Percentiles rank a stretch among this genome's conserved stretches.
Conservation (phyloP, 1,140 invertebrate species). For the Pogonomyrmex californicus region DNA sequence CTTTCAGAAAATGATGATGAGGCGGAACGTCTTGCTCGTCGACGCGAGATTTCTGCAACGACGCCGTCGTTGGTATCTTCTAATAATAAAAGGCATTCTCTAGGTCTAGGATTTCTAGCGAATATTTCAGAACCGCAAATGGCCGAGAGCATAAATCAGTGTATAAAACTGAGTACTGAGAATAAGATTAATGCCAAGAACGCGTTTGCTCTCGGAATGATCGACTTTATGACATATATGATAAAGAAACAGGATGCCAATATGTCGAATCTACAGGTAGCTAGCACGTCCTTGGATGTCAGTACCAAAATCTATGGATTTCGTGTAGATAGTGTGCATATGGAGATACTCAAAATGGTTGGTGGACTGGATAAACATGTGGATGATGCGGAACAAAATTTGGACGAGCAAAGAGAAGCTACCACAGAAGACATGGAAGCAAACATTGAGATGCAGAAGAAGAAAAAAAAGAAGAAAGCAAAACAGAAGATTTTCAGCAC, state of each 20-base stretch:
- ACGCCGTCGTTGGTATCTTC: not conserved
- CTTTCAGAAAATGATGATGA: constrained; percentile 83
- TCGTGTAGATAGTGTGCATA: constrained; percentile 93
- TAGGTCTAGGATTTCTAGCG: constrained; percentile 74
- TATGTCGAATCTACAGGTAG: constrained; percentile 92
- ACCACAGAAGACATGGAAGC: not conserved
- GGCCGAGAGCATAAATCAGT: constrained; percentile 88
- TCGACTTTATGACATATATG: constrained; percentile 93
- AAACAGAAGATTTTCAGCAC: constrained; percentile 80
- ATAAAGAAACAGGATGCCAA: constrained; percentile 89
- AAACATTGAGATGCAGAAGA: constrained; percentile 74
- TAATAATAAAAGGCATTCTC: constrained; percentile 76
- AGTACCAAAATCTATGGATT: constrained; percentile 94
- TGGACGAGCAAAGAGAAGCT: constrained; percentile 72
- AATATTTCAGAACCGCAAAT: constrained; percentile 82
- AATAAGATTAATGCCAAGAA: constrained; percentile 95
- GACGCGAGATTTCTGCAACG: constrained; percentile 64
- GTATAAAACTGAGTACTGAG: constrained; percentile 89
- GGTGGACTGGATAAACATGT: constrained; percentile 88
- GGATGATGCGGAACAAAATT: constrained; percentile 83
- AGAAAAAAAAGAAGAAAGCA: constrained; percentile 80
- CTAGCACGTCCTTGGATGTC: constrained; percentile 93
- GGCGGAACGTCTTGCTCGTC: constrained; percentile 79
- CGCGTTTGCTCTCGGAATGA: constrained; percentile 94
- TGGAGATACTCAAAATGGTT: constrained; percentile 92